Evolutionary conservation across 1,140 invertebrate genomes (phyloP).

Genomic region (Bombus confusus): DNA sequence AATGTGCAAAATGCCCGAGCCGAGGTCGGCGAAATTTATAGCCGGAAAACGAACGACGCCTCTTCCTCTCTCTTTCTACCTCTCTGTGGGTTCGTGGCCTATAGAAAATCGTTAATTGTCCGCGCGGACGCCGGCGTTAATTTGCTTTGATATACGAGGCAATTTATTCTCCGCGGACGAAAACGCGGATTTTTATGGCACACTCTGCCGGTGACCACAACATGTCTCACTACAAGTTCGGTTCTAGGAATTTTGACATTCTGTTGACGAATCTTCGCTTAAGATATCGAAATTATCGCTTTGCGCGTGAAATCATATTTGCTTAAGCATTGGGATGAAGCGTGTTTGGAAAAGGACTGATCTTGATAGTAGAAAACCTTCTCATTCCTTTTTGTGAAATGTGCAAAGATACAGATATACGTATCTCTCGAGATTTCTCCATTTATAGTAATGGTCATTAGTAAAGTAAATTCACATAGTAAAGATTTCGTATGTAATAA

Average conservation of each 20-base stretch:
- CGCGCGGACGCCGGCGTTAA: conserved; percentile 60
- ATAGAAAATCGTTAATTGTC: conserved; percentile 77
- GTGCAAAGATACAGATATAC: no score
- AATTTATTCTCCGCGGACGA: conserved; percentile 64
- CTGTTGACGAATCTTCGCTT: not conserved
- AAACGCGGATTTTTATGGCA: conserved; percentile 68
- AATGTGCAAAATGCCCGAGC: conserved; percentile 24
- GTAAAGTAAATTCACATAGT: no score
- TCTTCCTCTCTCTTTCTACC: not conserved
- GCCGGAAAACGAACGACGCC: conserved; percentile 33
- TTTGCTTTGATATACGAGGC: conserved; percentile 62
- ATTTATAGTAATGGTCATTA: not conserved
- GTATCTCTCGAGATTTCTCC: not conserved
- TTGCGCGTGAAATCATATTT: not conserved
- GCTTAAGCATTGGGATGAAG: no score
- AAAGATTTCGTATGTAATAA: no score
- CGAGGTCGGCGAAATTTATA: conserved; percentile 32
- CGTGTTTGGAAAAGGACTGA: no score
- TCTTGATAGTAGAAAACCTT: no score
- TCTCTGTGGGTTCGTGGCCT: conserved; percentile 36
- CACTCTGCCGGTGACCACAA: not conserved
- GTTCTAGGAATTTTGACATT: not conserved
- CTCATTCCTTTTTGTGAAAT: no score
- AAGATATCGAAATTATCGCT: not conserved
- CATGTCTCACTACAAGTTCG: not conserved